Evolutionary conservation across 2,113 vertebrate genomes (phyloP).

Genomic region (Apodemus speciosus): DNA sequence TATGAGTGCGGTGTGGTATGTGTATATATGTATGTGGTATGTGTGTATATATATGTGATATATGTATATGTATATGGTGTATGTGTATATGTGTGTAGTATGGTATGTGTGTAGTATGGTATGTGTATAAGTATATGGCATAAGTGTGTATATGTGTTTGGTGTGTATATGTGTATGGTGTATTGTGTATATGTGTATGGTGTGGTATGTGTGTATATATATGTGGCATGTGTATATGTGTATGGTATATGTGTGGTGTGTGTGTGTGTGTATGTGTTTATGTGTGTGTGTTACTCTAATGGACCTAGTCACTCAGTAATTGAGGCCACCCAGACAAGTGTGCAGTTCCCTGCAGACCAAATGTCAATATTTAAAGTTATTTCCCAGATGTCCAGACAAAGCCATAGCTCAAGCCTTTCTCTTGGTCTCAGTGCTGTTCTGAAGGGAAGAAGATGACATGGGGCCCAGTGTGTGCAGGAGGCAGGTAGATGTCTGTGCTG

Average conservation of each 20-base stretch:
- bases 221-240: neutral
- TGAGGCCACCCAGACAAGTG: neutral
- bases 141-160: neutral
- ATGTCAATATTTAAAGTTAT: slow-evolving; percentile 12
- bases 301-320: neutral
- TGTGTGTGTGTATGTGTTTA: neutral
- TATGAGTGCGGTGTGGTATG: neutral
- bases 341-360: neutral
- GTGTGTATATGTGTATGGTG: neutral
- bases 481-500: accelerated
- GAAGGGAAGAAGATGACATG: neutral
- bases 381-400: neutral
- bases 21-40: neutral
- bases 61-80: neutral
- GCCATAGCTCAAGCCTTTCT: neutral
- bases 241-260: neutral
- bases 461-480: accelerated
- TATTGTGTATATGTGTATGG: neutral
- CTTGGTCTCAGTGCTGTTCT: neutral
- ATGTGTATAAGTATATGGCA: neutral
- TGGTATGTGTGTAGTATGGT: neutral
- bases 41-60: no score
- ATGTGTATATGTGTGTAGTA: neutral
- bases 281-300: neutral
- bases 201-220: neutral